phyloP scores from a whole-genome alignment of 2,113 vertebrate species.

The Meleagris gallopavo region DNA sequence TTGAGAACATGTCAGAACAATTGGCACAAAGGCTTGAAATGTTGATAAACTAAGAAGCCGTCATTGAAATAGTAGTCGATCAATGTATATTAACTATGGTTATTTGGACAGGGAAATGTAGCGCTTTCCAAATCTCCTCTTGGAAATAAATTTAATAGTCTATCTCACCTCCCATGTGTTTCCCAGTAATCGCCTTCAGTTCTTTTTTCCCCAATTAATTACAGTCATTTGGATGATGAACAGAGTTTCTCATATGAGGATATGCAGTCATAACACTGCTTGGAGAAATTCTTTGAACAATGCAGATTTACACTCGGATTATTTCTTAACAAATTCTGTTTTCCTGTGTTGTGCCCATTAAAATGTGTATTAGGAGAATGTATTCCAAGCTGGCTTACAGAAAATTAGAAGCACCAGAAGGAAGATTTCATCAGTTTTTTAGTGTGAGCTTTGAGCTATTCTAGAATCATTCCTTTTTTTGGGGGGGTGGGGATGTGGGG shows the following conservation, averaged over 20 bases:
- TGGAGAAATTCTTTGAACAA: background rate
- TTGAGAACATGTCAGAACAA: slow-evolving; percentile 53
- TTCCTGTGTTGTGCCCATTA: background rate
- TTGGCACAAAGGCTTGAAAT: slow-evolving; percentile 18
- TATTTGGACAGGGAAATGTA: slow-evolving; percentile 52
- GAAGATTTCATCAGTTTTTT: slow-evolving; percentile 2
- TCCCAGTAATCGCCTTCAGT: slow-evolving; percentile 33
- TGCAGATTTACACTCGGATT: background rate
- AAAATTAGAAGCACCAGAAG: background rate
- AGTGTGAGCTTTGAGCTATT: background rate
- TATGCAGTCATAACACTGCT: background rate
- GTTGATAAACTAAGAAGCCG: slow-evolving; percentile 49
- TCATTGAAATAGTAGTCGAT: slow-evolving; percentile 14
- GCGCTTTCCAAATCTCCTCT: background rate
- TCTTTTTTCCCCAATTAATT: slow-evolving; percentile 64
- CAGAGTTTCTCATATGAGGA: background rate
- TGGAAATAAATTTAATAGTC: slow-evolving; percentile 31
- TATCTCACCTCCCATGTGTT: slow-evolving; percentile 40
- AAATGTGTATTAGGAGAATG: background rate
- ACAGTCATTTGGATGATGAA: slow-evolving; percentile 61
- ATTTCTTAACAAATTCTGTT: slow-evolving; percentile 11
- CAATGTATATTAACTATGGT: slow-evolving; percentile 52
- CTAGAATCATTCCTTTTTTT: background rate
- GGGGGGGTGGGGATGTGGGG: no score
- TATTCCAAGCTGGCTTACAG: background rate